Base-by-base conservation (phyloP, 2,888 invertebrate genomes). In the Sceliomorpha sp. region DNA sequence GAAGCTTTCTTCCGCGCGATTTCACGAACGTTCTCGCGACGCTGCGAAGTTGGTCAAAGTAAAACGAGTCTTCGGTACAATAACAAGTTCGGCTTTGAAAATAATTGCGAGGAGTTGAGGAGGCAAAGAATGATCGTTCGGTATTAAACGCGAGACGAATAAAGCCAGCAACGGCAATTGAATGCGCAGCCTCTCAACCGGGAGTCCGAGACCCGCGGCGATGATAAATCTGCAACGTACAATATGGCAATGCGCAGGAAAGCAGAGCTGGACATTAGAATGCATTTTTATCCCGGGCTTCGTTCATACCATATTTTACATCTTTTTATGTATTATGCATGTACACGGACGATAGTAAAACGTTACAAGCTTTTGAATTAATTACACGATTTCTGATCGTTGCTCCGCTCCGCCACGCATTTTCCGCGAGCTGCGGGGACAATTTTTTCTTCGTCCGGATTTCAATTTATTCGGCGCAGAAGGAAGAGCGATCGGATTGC, bases 161-260 rank as follows among this genome's bases (percentile, higher is more conserved):
- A 59, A 50, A 42, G 59, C 50, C 48, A 13, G 34, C 9, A 20
- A 15, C n/a, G 8, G 39, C 58, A 53, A 62, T 31, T 53, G 60
- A 51, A 62, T 51, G 45, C n/a, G n/a, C 39, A 6, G 37, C 39
- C 26, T 31, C 45, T 20, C 37, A 26, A 53, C 36, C 51, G 27
- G 60, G 32, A 63, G 48, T 55, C 53, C 36, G n/a, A 34, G 55
- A 44, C 60, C 39, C 9, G 51, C 36, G 51, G 51, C 60, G 44
- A 48, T 55, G 55, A 63, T 63, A 55, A 55, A 63, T 63, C 42
- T 63, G n/a, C 34, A 14, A 12, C 17, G 9, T 48, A 36, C 42
- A 34, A 47, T 55, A 55, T 34, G 48, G 10, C 29, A 37, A 26
- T 37, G 42, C 27, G 26, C 24, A 13, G 13, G 40, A 40, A 20